phyloP scores from a whole-genome alignment of 2,888 invertebrate genomes.

The Harmothoe impar region DNA sequence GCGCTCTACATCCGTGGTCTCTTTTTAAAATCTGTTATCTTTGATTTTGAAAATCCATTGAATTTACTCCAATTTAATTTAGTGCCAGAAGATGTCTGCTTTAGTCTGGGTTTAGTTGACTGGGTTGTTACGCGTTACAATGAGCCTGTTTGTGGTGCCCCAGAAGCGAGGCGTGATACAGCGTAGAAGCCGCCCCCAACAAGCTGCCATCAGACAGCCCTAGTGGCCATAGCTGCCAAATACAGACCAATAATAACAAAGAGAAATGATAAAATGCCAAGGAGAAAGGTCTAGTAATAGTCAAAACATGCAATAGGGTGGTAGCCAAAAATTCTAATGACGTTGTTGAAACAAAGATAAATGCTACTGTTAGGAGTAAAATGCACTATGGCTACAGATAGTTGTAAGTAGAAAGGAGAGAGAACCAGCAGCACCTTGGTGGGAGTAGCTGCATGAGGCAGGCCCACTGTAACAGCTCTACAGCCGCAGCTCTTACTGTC shows the following conservation, averaged over 20 bases:
- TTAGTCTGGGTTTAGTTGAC: no score
- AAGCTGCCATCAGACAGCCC: not conserved
- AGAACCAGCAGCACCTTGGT: not conserved
- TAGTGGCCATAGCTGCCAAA: not conserved
- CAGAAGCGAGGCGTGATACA: no score
- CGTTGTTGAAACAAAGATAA: not conserved
- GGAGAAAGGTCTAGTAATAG: constrained; percentile 22
- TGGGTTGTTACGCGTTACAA: no score
- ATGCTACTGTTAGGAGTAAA: not conserved
- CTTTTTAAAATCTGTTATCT: no score
- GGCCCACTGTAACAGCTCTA: no score
- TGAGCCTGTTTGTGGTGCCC: no score
- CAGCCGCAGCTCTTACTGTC: not conserved
- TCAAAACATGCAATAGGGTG: constrained; percentile 46
- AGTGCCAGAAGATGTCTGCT: no score
- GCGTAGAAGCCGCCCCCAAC: no score
- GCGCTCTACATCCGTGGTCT: no score
- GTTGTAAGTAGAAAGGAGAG: not conserved
- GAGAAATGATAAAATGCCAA: not conserved
- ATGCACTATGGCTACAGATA: constrained; percentile 26
- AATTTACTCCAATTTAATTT: no score
- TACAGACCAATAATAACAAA: constrained; percentile 29
- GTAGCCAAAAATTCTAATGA: constrained; percentile 41
- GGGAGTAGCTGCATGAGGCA: not conserved
- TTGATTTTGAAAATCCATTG: no score